Percentiles rank a stretch among this genome's conserved stretches.
phyloP scores from a whole-genome alignment of 2,113 vertebrate genomes.

The Syngnathus typhle region DNA sequence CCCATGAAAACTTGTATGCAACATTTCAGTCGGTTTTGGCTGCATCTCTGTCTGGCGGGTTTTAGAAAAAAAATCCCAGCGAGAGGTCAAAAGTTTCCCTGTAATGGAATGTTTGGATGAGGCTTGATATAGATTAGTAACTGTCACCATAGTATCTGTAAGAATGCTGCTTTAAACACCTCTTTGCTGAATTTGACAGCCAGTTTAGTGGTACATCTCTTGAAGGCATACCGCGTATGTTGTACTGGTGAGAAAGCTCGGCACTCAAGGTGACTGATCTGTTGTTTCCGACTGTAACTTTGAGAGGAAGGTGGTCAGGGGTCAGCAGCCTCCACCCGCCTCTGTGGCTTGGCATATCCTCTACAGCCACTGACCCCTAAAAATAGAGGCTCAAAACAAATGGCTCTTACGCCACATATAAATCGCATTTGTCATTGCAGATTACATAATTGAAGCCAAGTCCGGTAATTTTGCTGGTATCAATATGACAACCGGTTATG shows the following conservation, averaged over 20 bases:
- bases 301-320: constrained; percentile 57
- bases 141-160: constrained; percentile 27
- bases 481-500: background rate
- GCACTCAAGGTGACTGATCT: constrained; percentile 53
- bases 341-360: constrained; percentile 58
- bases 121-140: constrained; percentile 18
- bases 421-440: constrained; percentile 3
- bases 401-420: constrained; percentile 10
- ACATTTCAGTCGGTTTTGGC: background rate
- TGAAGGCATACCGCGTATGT: constrained; percentile 12
- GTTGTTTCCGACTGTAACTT: constrained; percentile 65
- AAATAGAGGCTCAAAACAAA: constrained; percentile 52
- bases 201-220: background rate
- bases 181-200: constrained; percentile 42
- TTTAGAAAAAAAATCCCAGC: constrained; percentile 41
- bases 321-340: constrained; percentile 48
- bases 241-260: constrained; percentile 34
- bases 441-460: background rate
- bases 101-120: constrained; percentile 38
- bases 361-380: constrained; percentile 36
- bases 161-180: constrained; percentile 27
- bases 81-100: constrained; percentile 38
- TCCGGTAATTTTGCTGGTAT: background rate
- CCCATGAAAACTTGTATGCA: background rate
- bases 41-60: background rate